These are phyloP conservation scores for Pseudococcus longispinus DNA, from an alignment of 2,888 invertebrate genomes.

Conservation along the genomic window DNA sequence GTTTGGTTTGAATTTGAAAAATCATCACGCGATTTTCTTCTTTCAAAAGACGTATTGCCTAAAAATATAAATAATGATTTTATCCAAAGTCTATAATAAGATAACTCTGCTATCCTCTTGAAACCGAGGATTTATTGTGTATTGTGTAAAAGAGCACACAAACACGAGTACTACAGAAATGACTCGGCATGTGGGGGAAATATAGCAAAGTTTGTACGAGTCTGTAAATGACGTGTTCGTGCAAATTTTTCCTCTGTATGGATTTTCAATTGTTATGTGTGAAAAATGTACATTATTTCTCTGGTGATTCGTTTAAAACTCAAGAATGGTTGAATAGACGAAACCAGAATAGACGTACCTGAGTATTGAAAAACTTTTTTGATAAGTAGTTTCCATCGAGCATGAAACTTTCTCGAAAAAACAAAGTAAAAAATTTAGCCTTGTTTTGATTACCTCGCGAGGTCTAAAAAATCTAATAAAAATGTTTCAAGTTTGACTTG, in stretches of 20 bases:
- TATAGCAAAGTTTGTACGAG: background rate
- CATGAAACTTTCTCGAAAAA: background rate
- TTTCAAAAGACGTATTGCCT: background rate
- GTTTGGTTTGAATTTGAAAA: background rate
- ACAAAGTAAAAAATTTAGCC: background rate
- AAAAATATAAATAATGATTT: background rate
- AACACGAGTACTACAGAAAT: background rate
- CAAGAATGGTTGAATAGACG: background rate
- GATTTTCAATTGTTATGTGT: constrained; percentile 21
- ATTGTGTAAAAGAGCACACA: background rate
- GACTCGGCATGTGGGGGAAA: background rate
- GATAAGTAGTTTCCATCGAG: background rate
- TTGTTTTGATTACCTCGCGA: background rate
- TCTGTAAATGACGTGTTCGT: constrained; percentile 19
- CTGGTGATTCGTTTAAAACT: constrained; percentile 20
- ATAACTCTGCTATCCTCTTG: background rate
- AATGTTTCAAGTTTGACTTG: background rate
- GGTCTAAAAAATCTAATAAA: background rate
- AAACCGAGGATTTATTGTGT: background rate
- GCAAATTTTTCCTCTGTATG: background rate
- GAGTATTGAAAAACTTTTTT: constrained; percentile 38
- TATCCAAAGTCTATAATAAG: background rate
- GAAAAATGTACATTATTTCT: constrained; percentile 4
- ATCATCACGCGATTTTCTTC: background rate
- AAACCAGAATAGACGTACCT: constrained; percentile 11